A percentile compares a stretch with the other conserved stretches of the same genome.
phyloP scores from a whole-genome alignment of 2,113 vertebrate species.

The Platichthys stellatus region DNA sequence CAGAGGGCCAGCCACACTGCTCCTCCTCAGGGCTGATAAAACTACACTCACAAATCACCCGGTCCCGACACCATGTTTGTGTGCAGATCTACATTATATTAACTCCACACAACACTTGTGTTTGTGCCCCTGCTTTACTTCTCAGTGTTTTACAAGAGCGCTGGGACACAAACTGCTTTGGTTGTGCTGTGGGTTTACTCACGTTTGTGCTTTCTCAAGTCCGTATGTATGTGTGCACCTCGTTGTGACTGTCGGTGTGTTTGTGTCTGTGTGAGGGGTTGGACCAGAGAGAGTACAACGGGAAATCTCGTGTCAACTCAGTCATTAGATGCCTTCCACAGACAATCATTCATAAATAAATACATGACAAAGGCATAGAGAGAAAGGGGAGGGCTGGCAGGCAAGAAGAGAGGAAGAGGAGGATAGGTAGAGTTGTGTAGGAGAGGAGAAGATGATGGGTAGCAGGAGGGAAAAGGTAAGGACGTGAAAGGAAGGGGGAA shows the following conservation, averaged over 20 bases:
- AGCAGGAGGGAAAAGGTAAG: background rate
- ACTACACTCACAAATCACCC: conserved; percentile 53
- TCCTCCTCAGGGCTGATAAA: conserved; percentile 62
- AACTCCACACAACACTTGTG: conserved; percentile 17
- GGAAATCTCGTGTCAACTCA: conserved; percentile 75
- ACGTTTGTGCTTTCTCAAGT: background rate
- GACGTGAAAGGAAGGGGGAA: background rate
- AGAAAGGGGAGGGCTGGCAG: conserved; percentile 3
- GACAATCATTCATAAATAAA: conserved; percentile 73
- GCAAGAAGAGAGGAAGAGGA: background rate
- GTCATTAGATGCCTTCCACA: conserved; percentile 74
- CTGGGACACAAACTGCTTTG: conserved; percentile 4
- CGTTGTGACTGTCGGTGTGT: conserved; percentile 3
- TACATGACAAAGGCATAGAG: conserved; percentile 16
- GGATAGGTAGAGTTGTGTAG: background rate
- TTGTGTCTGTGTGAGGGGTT: conserved; percentile 34
- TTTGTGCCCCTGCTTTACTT: conserved; percentile 16
- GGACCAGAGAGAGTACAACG: conserved; percentile 39
- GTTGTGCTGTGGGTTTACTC: background rate
- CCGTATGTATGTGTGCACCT: background rate
- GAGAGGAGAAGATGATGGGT: background rate
- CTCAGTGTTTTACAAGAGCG: conserved; percentile 22
- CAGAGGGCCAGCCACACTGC: conserved; percentile 65
- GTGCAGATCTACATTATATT: conserved; percentile 27
- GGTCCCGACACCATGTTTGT: conserved; percentile 39